These are phyloP conservation scores for Ornithoptera alexandrae DNA, from an alignment of 2,888 invertebrate genomes.

Conservation along the genomic window DNA sequence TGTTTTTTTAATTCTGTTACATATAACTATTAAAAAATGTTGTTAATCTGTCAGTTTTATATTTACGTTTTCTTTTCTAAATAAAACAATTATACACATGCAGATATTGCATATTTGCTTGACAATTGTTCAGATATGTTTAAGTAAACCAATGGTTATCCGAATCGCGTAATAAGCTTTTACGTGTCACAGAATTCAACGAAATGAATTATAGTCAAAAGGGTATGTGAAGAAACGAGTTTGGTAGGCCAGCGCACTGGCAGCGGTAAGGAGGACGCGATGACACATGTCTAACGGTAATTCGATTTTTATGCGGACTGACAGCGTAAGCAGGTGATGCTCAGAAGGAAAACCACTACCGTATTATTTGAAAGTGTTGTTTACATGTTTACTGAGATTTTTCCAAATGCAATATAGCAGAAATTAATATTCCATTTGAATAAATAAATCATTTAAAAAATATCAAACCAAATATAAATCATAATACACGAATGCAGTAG, in stretches of 20 bases:
- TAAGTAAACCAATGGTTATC: constrained; percentile 6
- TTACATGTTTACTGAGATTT: constrained; percentile 1
- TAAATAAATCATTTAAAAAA: neutral
- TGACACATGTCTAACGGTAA: constrained; percentile 78
- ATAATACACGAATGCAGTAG: constrained; percentile 43
- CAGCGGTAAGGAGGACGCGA: constrained; percentile 67
- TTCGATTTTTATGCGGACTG: constrained; percentile 58
- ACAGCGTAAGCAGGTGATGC: constrained; percentile 47
- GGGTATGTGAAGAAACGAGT: constrained; percentile 67
- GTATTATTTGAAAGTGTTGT: constrained; percentile 11
- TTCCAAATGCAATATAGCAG: neutral
- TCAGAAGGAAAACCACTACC: constrained; percentile 36
- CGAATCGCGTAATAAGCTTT: constrained; percentile 21
- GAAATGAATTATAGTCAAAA: constrained; percentile 56
- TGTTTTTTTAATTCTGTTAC: too few relatives aligned
- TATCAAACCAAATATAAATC: constrained; percentile 24
- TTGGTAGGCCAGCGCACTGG: constrained; percentile 51
- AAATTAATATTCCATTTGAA: neutral
- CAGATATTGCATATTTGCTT: constrained; percentile 6
- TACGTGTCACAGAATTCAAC: constrained; percentile 43
- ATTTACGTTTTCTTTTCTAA: too few relatives aligned
- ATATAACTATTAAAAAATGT: too few relatives aligned
- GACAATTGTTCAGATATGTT: constrained; percentile 8
- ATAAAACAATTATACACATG: neutral
- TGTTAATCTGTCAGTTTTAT: too few relatives aligned